Base-by-base conservation (phyloP, 2,888 invertebrate genomes). In the Archips xylosteana region DNA sequence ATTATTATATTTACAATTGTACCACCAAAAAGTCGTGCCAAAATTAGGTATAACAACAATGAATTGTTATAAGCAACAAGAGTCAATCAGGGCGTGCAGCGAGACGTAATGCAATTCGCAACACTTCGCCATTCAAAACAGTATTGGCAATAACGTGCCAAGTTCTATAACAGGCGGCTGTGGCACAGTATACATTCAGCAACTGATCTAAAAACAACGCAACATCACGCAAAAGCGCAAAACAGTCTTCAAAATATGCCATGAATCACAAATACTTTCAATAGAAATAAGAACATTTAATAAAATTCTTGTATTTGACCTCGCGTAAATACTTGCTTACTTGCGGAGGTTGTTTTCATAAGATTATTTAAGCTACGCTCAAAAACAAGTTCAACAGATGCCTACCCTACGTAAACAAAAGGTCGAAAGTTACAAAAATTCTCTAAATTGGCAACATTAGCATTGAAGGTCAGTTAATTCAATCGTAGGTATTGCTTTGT, bases 51-150 rank as follows among this genome's bases (percentile, higher is more conserved):
- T 59, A 64, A 63, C 59, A 73, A 13, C 54, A 39, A n/a, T 36
- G 49, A 39, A 63, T 68, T 69, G 73, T 59, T 60, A 73, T 64
- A 73, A 63, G 49, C 60, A 64, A 73, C 73, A 73, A 73, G 69
- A 73, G 69, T 73, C 73, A 69, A 64, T 69, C 73, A 68, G 23
- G 36, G n/a, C 15, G 59, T 62, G 64, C 73, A 69, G 63, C 68
- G 69, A 69, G 51, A 73, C 73, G 73, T 73, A 69, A 73, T 60
- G 69, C 69, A 69, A 73, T 73, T 73, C 68, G 63, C 49, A 49
- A 49, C 61, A 39, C 64, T 49, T 23, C 59, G 42, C 73, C 64
- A 69, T 69, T 49, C 69, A 73, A 60, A 64, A 60, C 23, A 10
- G 39, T 13, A n/a, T 45, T 13, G 23, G 36, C 67, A 68, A 67